phyloP scores from a whole-genome alignment of 2,888 invertebrate genomes.

The Protula sp. region DNA sequence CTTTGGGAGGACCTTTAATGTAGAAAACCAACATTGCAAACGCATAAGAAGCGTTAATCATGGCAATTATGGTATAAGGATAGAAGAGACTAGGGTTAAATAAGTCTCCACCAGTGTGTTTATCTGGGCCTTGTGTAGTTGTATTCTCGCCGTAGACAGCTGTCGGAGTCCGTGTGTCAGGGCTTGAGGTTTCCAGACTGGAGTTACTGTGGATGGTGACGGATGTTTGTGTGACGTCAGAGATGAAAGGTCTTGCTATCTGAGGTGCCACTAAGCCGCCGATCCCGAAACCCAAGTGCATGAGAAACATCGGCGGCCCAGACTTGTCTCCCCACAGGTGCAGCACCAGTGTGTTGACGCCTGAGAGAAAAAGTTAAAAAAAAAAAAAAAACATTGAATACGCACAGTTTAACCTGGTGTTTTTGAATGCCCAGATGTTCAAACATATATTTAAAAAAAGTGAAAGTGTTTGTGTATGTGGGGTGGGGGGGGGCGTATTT shows the following conservation, averaged over 20 bases:
- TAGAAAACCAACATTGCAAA: neutral
- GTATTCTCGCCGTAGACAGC: neutral
- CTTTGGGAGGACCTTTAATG: neutral
- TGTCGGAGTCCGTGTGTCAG: neutral
- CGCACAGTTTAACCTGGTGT: no score
- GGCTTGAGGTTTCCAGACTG: neutral
- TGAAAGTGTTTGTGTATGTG: no score
- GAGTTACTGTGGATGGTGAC: no score
- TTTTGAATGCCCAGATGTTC: no score
- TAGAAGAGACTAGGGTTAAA: neutral
- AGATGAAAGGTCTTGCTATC: slow-evolving; percentile 32
- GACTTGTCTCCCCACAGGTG: slow-evolving; percentile 33
- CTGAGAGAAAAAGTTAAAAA: no score
- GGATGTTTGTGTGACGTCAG: no score
- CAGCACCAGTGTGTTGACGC: slow-evolving; percentile 30
- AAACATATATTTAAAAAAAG: no score
- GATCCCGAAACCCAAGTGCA: slow-evolving; percentile 35
- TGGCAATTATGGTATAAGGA: neutral
- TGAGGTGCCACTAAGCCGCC: slow-evolving; percentile 34
- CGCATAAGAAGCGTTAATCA: neutral
- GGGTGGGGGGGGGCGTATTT: no score
- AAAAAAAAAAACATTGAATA: no score
- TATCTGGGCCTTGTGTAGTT: no score
- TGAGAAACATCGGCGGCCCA: slow-evolving; percentile 29
- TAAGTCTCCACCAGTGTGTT: no score